These are phyloP conservation scores for Cyrtorhinus lividipennis DNA, from an alignment of 1,140 invertebrate genomes.

Conservation along the genomic window DNA sequence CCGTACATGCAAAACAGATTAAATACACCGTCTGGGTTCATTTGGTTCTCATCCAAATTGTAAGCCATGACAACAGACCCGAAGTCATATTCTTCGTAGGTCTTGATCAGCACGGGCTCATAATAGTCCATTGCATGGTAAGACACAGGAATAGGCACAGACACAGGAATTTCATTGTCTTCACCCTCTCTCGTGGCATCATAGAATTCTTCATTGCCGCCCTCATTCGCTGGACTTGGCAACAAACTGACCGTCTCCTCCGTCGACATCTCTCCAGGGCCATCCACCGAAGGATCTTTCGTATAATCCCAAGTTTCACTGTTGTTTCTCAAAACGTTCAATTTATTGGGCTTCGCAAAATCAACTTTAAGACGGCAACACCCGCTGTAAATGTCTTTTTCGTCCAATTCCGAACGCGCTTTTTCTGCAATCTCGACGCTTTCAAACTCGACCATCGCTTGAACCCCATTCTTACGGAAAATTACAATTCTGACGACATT, in stretches of 20 bases:
- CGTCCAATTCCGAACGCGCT: not conserved
- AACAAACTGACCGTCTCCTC: not conserved
- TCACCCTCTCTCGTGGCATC: too few species aligned
- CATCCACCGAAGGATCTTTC: not conserved
- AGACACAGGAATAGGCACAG: not conserved
- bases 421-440: not conserved
- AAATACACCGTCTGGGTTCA: conserved; percentile 93
- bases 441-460: conserved; percentile 95
- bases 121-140: not conserved
- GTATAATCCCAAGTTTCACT: not conserved
- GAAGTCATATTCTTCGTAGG: not conserved
- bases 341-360: not conserved
- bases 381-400: not conserved
- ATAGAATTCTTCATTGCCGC: not conserved
- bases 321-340: not conserved
- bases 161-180: not conserved
- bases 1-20: conserved; percentile 97
- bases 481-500: conserved; percentile 93
- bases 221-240: not conserved
- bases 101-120: not conserved
- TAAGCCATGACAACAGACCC: conserved; percentile 71
- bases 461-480: conserved; percentile 95
- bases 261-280: too few species aligned
- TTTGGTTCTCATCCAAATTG: conserved; percentile 77
- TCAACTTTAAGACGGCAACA: not conserved